phyloP scores from a whole-genome alignment of 1,140 invertebrate species.

The Venustaconcha ellipsiformis region DNA sequence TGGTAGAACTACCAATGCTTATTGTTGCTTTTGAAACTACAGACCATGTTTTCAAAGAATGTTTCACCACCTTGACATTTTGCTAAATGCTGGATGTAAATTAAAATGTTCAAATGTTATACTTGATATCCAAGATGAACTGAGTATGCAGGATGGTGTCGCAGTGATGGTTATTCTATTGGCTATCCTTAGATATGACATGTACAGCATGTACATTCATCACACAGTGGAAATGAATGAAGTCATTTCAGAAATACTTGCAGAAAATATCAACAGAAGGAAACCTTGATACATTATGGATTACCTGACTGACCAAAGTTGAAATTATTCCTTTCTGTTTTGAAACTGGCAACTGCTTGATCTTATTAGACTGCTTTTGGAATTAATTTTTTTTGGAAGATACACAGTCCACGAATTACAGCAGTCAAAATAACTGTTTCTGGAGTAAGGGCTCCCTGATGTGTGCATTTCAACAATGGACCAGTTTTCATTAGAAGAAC shows the following conservation, averaged over 20 bases:
- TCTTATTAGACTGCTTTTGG: conserved; percentile 33
- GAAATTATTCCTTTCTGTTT: conserved; percentile 29
- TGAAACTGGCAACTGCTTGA: conserved; percentile 26
- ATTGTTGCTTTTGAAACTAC: too few relatives aligned
- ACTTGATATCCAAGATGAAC: too few relatives aligned
- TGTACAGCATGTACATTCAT: conserved; percentile 67
- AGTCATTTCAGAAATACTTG: conserved; percentile 14
- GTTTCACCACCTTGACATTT: too few relatives aligned
- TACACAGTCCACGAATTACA: neutral
- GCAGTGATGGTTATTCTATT: conserved; percentile 56
- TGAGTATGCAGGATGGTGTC: neutral
- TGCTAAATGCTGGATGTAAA: too few relatives aligned
- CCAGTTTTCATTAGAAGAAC: conserved; percentile 63
- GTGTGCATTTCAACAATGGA: conserved; percentile 66
- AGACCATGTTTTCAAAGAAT: too few relatives aligned
- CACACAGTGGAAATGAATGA: conserved; percentile 68
- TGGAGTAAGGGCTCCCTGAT: conserved; percentile 26
- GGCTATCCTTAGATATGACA: conserved; percentile 50
- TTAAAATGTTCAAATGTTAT: too few relatives aligned
- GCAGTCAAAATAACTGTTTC: conserved; percentile 11
- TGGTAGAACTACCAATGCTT: too few relatives aligned
- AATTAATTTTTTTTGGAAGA: conserved; percentile 24
- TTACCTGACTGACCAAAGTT: conserved; percentile 20
- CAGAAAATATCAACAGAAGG: conserved; percentile 4
- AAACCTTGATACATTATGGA: conserved; percentile 13